These are phyloP conservation scores for Elachura formosa DNA, from an alignment of 2,113 vertebrate species.

Conservation along the genomic window DNA sequence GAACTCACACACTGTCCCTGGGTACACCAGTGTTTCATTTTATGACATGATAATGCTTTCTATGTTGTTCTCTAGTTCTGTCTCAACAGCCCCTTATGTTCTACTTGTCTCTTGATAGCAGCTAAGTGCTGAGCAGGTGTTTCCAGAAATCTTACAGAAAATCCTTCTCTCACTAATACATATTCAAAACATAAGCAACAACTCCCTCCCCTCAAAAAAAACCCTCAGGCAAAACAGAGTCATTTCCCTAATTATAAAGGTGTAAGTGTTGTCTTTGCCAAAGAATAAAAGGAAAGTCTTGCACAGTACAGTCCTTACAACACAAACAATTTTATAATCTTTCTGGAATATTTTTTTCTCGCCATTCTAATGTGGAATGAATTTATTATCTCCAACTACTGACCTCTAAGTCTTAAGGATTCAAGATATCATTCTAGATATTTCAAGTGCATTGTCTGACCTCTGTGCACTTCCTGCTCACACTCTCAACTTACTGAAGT, in stretches of 20 bases:
- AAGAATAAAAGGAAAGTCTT: background rate
- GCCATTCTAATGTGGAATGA: background rate
- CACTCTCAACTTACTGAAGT: background rate
- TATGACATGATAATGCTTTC: slow-evolving; percentile 6
- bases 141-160: background rate
- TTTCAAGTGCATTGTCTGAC: background rate
- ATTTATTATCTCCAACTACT: background rate
- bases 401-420: background rate
- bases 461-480: background rate
- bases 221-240: background rate
- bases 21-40: background rate
- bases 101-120: background rate
- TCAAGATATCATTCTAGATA: background rate
- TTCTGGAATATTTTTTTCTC: background rate
- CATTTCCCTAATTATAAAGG: background rate
- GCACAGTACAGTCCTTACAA: background rate
- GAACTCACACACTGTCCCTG: background rate
- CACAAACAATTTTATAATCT: background rate
- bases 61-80: background rate
- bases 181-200: background rate
- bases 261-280: background rate
- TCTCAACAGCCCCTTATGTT: background rate
- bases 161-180: background rate
- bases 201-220: fast-evolving
- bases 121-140: background rate